Evolutionary conservation across 2,888 invertebrate species (phyloP).

Genomic region (Criorhina ranunculi): DNA sequence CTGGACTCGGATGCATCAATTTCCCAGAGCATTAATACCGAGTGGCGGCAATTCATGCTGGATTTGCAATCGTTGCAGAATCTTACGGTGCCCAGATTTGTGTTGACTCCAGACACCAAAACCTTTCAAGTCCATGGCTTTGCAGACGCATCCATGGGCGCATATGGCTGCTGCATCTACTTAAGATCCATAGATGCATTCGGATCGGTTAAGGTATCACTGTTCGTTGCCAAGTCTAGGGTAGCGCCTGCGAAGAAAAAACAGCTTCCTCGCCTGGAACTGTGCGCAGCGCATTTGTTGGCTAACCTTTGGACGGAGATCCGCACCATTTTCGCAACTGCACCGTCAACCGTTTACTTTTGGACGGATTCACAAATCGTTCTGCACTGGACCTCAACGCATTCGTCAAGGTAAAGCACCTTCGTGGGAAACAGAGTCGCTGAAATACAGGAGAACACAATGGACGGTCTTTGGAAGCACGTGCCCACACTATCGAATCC

Average conservation of each 20-base stretch:
- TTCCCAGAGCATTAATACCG: constrained; percentile 18
- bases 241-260: constrained; percentile 64
- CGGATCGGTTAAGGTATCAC: too few relatives aligned
- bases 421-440: constrained; percentile 67
- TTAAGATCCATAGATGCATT: constrained; percentile 36
- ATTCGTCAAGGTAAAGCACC: constrained; percentile 62
- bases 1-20: constrained; percentile 50
- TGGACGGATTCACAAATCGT: constrained; percentile 69
- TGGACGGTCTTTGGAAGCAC: constrained; percentile 43
- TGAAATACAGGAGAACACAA: constrained; percentile 47
- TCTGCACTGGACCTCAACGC: constrained; percentile 47
- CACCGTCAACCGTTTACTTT: constrained; percentile 59
- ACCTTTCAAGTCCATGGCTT: too few relatives aligned
- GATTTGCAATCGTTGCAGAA: constrained; percentile 14
- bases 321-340: constrained; percentile 39
- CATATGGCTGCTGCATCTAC: constrained; percentile 66
- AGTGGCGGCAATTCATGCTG: constrained; percentile 25
- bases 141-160: constrained; percentile 49
- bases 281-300: too few relatives aligned
- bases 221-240: constrained; percentile 65
- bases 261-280: constrained; percentile 67
- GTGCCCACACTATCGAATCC: constrained; percentile 52
- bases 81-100: constrained; percentile 38
- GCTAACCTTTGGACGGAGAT: too few relatives aligned
- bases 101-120: background rate